These are phyloP conservation scores for Bettongia penicillata DNA, from an alignment of 2,113 vertebrate genomes.

Conservation along the genomic window DNA sequence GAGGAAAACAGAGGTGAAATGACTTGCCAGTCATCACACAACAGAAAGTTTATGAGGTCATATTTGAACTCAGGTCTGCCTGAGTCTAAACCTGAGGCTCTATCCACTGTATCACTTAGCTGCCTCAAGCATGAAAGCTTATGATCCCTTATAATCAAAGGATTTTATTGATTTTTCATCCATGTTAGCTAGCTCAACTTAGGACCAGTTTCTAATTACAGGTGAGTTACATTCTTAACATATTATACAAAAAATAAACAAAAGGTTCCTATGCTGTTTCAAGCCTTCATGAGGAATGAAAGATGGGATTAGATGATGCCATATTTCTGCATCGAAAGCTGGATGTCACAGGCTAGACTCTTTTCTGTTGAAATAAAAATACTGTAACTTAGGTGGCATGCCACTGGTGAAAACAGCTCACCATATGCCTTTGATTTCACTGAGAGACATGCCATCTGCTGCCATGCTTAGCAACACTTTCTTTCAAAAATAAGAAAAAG, in stretches of 20 bases:
- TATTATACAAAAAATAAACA: background rate
- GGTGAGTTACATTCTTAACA: background rate
- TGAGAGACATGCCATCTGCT: slow-evolving; percentile 69
- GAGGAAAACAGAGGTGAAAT: background rate
- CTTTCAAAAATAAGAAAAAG: slow-evolving; percentile 37
- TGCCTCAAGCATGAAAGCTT: background rate
- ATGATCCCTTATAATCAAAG: background rate
- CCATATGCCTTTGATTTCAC: slow-evolving; percentile 74
- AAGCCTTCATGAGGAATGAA: slow-evolving; percentile 30
- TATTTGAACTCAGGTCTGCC: background rate
- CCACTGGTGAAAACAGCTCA: slow-evolving; percentile 48
- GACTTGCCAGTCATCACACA: background rate
- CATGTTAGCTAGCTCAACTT: background rate
- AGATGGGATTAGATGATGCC: slow-evolving; percentile 31
- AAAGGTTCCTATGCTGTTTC: slow-evolving; percentile 16
- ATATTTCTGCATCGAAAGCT: slow-evolving; percentile 30
- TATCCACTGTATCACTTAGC: background rate
- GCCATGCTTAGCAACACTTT: slow-evolving; percentile 45
- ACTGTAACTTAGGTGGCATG: slow-evolving; percentile 60
- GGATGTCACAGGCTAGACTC: slow-evolving; percentile 16
- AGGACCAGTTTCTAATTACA: background rate
- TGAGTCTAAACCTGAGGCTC: background rate
- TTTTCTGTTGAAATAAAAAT: slow-evolving; percentile 69
- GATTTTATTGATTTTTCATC: background rate
- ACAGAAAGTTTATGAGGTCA: background rate